phyloP scores from a whole-genome alignment of 2,888 invertebrate species.

The Scrobipalpa costella region DNA sequence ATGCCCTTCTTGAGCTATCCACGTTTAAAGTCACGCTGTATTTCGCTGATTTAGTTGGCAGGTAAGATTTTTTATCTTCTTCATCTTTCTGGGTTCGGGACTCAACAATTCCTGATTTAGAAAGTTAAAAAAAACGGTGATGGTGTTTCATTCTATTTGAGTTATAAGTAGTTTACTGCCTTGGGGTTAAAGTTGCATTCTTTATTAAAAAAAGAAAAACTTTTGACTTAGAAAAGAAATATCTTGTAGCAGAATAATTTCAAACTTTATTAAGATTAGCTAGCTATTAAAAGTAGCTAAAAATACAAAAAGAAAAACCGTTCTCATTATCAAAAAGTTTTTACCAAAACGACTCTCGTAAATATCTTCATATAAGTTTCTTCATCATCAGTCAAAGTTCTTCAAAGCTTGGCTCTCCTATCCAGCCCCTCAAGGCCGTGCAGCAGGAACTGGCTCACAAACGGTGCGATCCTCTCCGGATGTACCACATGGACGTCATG shows the following conservation, averaged over 20 bases:
- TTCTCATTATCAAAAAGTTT: neutral
- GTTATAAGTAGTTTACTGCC: too few relatives aligned
- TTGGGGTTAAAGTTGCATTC: too few relatives aligned
- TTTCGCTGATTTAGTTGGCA: slow-evolving; percentile 75
- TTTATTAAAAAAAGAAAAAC: too few relatives aligned
- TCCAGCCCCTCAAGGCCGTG: slow-evolving; percentile 51
- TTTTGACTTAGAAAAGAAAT: too few relatives aligned
- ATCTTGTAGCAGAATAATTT: too few relatives aligned
- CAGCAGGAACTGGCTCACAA: slow-evolving; percentile 54
- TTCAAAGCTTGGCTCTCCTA: slow-evolving; percentile 55
- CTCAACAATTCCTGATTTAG: too few relatives aligned
- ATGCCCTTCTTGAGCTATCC: slow-evolving; percentile 86
- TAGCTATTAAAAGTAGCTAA: neutral
- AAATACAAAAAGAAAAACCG: neutral
- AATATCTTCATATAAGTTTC: neutral
- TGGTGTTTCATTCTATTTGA: too few relatives aligned
- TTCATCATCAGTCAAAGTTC: neutral
- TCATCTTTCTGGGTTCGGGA: too few relatives aligned
- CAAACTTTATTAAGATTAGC: too few relatives aligned
- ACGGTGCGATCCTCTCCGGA: slow-evolving; percentile 70
- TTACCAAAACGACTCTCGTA: neutral
- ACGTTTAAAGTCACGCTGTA: slow-evolving; percentile 82
- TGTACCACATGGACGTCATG: slow-evolving; percentile 79
- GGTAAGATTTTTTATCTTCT: slow-evolving; percentile 32
- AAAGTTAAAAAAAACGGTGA: too few relatives aligned